These are phyloP conservation scores for Neodiprion lecontei DNA, from an alignment of 1,140 invertebrate genomes.

Conservation along the genomic window DNA sequence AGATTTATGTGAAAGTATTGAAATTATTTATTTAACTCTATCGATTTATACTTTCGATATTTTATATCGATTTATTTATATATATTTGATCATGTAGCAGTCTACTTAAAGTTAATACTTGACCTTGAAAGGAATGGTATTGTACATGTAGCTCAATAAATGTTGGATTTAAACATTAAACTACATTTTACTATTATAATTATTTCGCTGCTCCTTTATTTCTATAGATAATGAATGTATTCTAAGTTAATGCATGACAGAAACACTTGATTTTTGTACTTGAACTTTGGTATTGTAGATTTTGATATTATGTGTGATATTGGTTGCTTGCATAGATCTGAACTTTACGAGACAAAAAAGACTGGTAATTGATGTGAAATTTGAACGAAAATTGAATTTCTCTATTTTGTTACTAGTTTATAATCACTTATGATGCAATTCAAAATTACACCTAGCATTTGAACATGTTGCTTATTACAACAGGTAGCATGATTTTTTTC, in stretches of 20 bases:
- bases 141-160: not conserved
- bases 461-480: not conserved
- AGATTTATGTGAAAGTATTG: no score
- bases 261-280: not conserved
- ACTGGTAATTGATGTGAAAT: no score
- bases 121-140: not conserved
- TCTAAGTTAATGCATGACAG: not conserved
- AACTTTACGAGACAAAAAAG: no score
- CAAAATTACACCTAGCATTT: not conserved
- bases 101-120: no score
- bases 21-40: no score
- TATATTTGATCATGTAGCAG: conserved; percentile 9
- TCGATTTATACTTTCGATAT: no score
- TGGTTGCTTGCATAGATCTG: no score
- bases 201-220: not conserved
- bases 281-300: no score
- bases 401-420: no score
- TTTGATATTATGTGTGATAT: no score
- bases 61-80: not conserved
- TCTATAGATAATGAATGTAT: not conserved
- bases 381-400: no score
- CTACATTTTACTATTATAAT: not conserved
- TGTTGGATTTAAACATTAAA: not conserved
- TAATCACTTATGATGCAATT: not conserved
- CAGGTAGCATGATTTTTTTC: no score